Evolutionary conservation across 35 echinoderm and acorn worm genomes (phyloP).

Genomic region (Lytechinus pictus): DNA sequence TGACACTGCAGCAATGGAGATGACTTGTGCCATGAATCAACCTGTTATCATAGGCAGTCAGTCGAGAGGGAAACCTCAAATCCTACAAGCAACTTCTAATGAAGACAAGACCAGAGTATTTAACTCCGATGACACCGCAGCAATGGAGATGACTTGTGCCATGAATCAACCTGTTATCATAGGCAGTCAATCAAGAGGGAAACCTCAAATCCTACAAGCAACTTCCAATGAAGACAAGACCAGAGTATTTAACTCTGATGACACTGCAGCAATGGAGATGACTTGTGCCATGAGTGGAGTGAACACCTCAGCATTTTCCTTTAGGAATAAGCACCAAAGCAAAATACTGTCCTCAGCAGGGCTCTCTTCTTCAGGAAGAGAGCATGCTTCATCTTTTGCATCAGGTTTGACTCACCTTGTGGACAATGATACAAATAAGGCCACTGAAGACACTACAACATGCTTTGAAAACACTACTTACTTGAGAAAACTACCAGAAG

Average conservation of each 20-base stretch:
- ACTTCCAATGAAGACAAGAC: neutral
- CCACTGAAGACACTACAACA: neutral
- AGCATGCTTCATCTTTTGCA: neutral
- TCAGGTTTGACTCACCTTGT: neutral
- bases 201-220: neutral
- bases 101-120: too few species aligned
- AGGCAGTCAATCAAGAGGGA: neutral
- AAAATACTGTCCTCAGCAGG: neutral
- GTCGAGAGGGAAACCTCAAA: too few species aligned
- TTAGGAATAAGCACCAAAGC: neutral
- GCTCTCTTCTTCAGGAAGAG: neutral
- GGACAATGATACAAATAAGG: neutral
- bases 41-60: neutral
- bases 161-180: neutral
- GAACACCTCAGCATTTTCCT: neutral
- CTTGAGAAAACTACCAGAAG: neutral
- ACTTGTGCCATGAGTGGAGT: conserved; percentile 31
- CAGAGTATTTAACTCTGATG: conserved; percentile 37
- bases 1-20: conserved; percentile 18
- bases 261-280: conserved; percentile 61
- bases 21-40: neutral
- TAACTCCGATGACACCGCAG: neutral
- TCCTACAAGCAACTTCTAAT: too few species aligned
- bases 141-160: conserved; percentile 66
- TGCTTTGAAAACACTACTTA: neutral